A percentile compares a stretch with the other conserved stretches of the same genome.
phyloP scores from a whole-genome alignment of 2,888 invertebrate genomes.

The Mystacides longicornis region DNA sequence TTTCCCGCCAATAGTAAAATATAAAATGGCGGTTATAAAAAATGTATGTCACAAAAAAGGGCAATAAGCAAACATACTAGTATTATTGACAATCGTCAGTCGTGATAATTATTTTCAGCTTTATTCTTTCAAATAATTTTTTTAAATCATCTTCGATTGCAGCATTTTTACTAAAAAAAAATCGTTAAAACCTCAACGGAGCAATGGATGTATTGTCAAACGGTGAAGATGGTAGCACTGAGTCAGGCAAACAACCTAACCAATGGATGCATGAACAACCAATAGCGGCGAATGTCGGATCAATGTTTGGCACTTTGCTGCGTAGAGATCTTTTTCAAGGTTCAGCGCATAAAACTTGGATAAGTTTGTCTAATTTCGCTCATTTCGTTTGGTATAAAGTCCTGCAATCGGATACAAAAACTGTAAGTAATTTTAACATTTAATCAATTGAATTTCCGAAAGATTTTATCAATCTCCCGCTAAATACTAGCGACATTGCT shows the following conservation, averaged over 20 bases:
- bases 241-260: neutral
- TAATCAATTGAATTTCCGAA: neutral
- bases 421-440: conserved; percentile 31
- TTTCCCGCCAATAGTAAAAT: too few relatives aligned
- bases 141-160: too few relatives aligned
- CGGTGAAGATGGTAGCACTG: neutral
- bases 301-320: conserved; percentile 61
- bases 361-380: conserved; percentile 54
- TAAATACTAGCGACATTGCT: neutral
- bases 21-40: too few relatives aligned
- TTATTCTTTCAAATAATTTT: too few relatives aligned
- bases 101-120: too few relatives aligned
- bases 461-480: neutral
- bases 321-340: conserved; percentile 59
- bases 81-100: too few relatives aligned
- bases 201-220: neutral
- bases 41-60: too few relatives aligned
- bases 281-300: conserved; percentile 45
- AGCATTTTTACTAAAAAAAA: too few relatives aligned
- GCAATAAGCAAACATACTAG: too few relatives aligned
- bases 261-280: conserved; percentile 8
- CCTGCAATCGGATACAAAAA: conserved; percentile 33
- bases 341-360: conserved; percentile 63
- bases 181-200: too few relatives aligned
- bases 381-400: conserved; percentile 57